A percentile compares a stretch with the other conserved stretches of the same genome.
Conservation (phyloP, 2,888 invertebrate genomes). For the Callyntrura sp. region DNA sequence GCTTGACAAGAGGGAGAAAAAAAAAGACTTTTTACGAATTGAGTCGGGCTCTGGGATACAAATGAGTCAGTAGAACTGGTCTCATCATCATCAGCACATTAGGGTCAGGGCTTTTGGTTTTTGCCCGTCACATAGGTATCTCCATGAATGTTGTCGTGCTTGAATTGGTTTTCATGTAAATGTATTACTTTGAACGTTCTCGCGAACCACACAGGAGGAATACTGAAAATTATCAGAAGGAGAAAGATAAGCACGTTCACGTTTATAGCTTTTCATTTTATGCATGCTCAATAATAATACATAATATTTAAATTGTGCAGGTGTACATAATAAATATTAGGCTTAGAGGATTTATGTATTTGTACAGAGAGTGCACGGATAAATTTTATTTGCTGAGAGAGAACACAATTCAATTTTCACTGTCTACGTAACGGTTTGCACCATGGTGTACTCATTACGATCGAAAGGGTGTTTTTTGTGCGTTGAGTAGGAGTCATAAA, state of each 20-base stretch:
- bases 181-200: slow-evolving; percentile 17
- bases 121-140: not conserved
- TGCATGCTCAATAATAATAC: not conserved
- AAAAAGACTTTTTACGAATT: slow-evolving; percentile 17
- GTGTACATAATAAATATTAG: slow-evolving; percentile 32
- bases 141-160: slow-evolving; percentile 10
- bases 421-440: slow-evolving; percentile 10
- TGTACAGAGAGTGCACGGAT: not conserved
- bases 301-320: slow-evolving; percentile 42
- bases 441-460: not conserved
- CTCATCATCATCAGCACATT: not conserved
- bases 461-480: not conserved
- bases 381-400: not conserved
- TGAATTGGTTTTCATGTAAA: slow-evolving; percentile 39
- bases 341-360: not conserved
- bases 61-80: slow-evolving; percentile 27
- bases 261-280: not conserved
- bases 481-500: not conserved
- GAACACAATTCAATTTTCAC: not conserved
- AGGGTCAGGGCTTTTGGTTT: not conserved
- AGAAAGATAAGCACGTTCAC: slow-evolving; percentile 43
- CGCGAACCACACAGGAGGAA: slow-evolving; percentile 26
- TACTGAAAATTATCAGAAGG: not conserved
- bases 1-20: not conserved
- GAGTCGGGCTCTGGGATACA: slow-evolving; percentile 16